Evolutionary conservation across 1,140 invertebrate genomes (phyloP), one percentile per base, ranked within the genome.

Genomic region (Heliconius eleuchia): DNA sequence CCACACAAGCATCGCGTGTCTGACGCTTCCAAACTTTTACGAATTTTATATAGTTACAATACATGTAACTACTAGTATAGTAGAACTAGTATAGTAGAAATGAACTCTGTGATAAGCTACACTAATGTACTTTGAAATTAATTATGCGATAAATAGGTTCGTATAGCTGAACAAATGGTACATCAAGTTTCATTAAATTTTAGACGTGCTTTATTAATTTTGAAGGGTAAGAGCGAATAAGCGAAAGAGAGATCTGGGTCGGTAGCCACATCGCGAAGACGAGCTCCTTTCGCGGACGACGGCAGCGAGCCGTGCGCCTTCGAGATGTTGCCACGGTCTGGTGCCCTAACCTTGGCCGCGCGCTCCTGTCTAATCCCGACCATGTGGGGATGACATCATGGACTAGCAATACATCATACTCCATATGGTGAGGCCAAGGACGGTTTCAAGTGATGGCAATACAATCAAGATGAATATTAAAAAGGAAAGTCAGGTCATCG

Each of bases 401-500:
- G 72, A 76, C 82, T 39, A 83, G 84, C 84, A 79, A 80, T 79
- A 16, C 42, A 83, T 79, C 50, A 82, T 80, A 80, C 27, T 79
- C 85, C 87, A 82, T 86, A 80, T 87, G 83, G 57, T 75, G 80
- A 85, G 82, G 84, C 85, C 87, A 92, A 93, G 88, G 89, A 83
- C 87, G 83, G 83, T 83, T 84, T 82, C 84, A 85, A 91, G 89
- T 87, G 83, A 91, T 91, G 82, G 75, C 52, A 76, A 73, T 85
- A 87, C 85, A 84, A 82, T 87, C 85, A 82, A 82, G 78, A 83
- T 79, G 83, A 86, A 91, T 88, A 89, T 86, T 89, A 91, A 91
- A 91, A 92, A 91, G 90, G 91, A 93, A 93, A 91, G 89, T 88
- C 80, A 81, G 91, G 89, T 91, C 84, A 86, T 87, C 82, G 91